These are phyloP conservation scores for Eupithecia subumbrata DNA, from an alignment of 2,888 invertebrate genomes.

Conservation along the genomic window DNA sequence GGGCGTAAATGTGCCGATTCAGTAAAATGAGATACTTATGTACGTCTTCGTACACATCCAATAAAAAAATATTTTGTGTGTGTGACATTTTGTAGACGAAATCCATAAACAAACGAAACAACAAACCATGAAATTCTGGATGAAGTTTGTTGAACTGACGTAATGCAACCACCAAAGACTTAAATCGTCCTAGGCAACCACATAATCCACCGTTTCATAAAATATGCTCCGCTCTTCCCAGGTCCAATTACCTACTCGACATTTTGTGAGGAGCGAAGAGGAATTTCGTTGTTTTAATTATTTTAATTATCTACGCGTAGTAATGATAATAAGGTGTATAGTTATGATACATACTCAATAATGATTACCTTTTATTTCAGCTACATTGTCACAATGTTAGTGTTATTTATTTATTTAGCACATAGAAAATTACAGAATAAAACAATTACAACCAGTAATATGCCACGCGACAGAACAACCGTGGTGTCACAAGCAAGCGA, in stretches of 20 bases:
- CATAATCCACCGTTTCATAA: background rate
- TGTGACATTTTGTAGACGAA: conserved; percentile 18
- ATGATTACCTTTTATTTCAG: background rate
- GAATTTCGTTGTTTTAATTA: background rate
- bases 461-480: no score
- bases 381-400: background rate
- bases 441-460: no score
- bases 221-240: background rate
- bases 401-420: no score
- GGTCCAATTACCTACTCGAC: background rate
- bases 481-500: no score
- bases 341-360: background rate
- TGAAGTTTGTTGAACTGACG: conserved; percentile 16
- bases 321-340: background rate
- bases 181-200: no score
- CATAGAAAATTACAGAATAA: no score
- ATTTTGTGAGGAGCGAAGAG: background rate
- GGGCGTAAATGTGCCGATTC: no score
- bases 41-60: no score
- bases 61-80: no score
- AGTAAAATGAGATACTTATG: no score
- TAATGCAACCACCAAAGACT: background rate
- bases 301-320: background rate
- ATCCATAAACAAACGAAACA: conserved; percentile 30
- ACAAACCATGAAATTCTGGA: conserved; percentile 26